Base-by-base conservation (phyloP, 2,113 vertebrate genomes). In the Paradoxurus hermaphroditus region DNA sequence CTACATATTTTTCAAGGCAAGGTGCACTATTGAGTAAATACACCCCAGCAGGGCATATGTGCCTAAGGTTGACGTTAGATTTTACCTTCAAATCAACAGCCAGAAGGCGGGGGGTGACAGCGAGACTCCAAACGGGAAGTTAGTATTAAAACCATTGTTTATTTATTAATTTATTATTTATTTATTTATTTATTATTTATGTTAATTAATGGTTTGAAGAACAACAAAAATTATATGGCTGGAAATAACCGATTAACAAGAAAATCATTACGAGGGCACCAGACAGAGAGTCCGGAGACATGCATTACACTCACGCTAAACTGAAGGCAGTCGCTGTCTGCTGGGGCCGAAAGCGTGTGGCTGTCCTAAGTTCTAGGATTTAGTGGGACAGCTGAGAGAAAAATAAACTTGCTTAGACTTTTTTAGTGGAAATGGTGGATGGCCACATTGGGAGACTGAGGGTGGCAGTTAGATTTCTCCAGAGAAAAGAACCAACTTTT, bases 1-100 rank as follows among this genome's bases (percentile, higher is more conserved):
- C 90, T 97, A 91, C 91, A 86, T 65, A 36, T 96, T 67, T 95
- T 94, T 39, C 0, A 97, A 94, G 5, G 73, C 72, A 36, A 6
- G 31, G 51, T 31, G 25, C 21, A 67, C 1, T 86, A 10, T 68
- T 97, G 10, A 77, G 53, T 62, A 59, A 86, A 98, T 95, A 6
- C 53, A 3, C 16, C n/a, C 86, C 41, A 34, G 19, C 15, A 44
- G 31, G 34, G 19, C 0, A 1, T 44, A 49, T 0, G 36, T 85
- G 49, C 34, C 34, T 25, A 49, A 86, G 34, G 8, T 7, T 16
- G 41, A 56, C 34, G 39, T 1, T 56, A 87, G 41, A 70, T 4
- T 77, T 81, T 67, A 44, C 0, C 1, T 29, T 56, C 51, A 83
- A 15, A 75, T 68, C 92, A 36, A 62, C 19, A 5, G 2, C 7